These are phyloP conservation scores for Arnoldichthys spilopterus DNA, from an alignment of 2,797 vertebrate species.

Conservation along the genomic window DNA sequence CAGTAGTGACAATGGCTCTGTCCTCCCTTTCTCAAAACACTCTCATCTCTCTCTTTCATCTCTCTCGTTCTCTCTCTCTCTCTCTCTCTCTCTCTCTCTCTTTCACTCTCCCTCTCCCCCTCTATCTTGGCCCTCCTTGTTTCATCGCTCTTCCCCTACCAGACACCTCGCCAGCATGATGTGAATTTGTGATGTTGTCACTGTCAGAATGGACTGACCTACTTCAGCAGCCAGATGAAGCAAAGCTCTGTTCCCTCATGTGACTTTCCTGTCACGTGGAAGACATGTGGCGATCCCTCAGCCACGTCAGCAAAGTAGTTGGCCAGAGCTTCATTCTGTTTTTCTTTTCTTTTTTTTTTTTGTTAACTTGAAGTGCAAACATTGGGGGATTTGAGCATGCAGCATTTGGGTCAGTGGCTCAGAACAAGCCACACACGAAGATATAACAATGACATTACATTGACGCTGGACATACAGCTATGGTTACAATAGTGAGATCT, in stretches of 20 bases:
- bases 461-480: neutral
- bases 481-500: neutral
- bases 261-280: slow-evolving; percentile 30
- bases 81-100: slow-evolving; percentile 35
- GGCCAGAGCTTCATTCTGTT: slow-evolving; percentile 55
- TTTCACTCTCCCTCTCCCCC: slow-evolving; percentile 28
- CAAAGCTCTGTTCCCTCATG: slow-evolving; percentile 54
- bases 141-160: neutral
- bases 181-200: slow-evolving; percentile 64
- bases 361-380: slow-evolving; percentile 27
- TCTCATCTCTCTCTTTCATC: slow-evolving; percentile 7
- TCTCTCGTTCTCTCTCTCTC: no score
- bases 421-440: neutral
- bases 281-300: slow-evolving; percentile 36
- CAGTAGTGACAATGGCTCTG: neutral
- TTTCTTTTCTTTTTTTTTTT: no score
- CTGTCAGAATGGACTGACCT: slow-evolving; percentile 67
- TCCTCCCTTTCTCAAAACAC: neutral
- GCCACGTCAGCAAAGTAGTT: slow-evolving; percentile 52
- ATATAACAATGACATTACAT: neutral
- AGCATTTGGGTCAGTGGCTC: neutral
- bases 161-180: slow-evolving; percentile 21
- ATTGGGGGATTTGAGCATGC: neutral
- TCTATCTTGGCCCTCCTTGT: neutral
- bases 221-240: slow-evolving; percentile 58